Base-by-base conservation (phyloP, 1,140 invertebrate species). In the Paraescarpia echinospica region DNA sequence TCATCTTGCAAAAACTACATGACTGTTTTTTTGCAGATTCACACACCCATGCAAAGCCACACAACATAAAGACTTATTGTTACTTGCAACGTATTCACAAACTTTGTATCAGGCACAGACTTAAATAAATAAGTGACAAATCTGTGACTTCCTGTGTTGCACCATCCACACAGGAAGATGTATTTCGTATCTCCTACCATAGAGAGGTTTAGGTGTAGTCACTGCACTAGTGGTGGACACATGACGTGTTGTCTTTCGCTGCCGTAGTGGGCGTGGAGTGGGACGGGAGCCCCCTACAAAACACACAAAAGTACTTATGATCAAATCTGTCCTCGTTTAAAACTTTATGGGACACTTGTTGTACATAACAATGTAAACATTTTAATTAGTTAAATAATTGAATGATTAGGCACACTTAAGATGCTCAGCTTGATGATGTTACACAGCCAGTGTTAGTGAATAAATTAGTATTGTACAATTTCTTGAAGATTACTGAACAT, bases 221-320 rank as follows among this genome's bases (percentile, higher is more conserved):
- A 41, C 93, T 93, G 91, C 95, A 95, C 94, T 95, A 93, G 93
- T 94, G 92, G 97, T 97, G 33, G 97, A 97, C 90, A 98, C 96
- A 96, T 98, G 98, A 95, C 97, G 97, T 31, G 97, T 98, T 77
- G 97, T 98, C 96, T 98, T 98, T 98, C 93, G 98, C 97, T 95
- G 98, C 97, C 9, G 93, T 2, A 93, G 90, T n/a, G 93, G 93
- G 5, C 59, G 59, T 22, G 59, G 59, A 6, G 59, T 77, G 27
- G 59, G 59, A 2, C 59, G 59, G 59, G 59, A 77, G 22, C 59
- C 59, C 22, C 59, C 59, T 77, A 18, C 59, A 77, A 18, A 4
- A 77, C 14, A 77, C 59, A 77, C 4, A 41, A 41, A 22, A 18
- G 22, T 27, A 31, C 59, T 77, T 27, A 27, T 31, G 27, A 77